Evolutionary conservation across 2,797 vertebrate genomes (phyloP).

Genomic region (Sciurus vulgaris): DNA sequence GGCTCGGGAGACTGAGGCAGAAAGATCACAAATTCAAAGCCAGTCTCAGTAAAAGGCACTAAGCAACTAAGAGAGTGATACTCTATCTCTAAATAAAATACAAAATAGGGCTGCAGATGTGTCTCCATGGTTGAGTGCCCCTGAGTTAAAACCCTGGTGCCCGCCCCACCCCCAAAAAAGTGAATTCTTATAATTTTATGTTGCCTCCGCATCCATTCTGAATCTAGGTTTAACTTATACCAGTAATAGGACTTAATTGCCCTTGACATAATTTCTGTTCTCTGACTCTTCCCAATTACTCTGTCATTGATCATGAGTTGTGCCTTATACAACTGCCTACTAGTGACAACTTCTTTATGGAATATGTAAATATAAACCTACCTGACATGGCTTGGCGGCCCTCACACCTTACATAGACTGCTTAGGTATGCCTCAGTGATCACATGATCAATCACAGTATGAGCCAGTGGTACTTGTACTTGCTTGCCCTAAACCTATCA

Average conservation of each 20-base stretch:
- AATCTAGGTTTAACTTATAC: not conserved
- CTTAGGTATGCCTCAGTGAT: not conserved
- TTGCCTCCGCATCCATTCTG: too few species aligned
- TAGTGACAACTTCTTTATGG: not conserved
- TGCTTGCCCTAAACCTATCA: not conserved
- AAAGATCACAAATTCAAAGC: too few species aligned
- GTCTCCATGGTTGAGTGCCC: too few species aligned
- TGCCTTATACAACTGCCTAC: not conserved
- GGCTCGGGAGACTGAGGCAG: too few species aligned
- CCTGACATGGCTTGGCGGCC: not conserved
- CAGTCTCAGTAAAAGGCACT: too few species aligned
- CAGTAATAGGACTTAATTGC: not conserved
- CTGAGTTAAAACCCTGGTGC: too few species aligned
- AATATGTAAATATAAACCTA: not conserved
- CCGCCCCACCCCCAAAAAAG: not conserved
- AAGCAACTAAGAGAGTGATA: too few species aligned
- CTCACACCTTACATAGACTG: not conserved
- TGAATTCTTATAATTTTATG: not conserved
- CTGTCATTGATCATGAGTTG: not conserved
- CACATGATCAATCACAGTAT: not conserved
- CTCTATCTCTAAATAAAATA: too few species aligned
- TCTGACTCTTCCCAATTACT: not conserved
- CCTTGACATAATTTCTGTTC: not conserved
- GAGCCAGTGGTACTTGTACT: not conserved
- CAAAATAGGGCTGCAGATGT: too few species aligned